A percentile compares a stretch with the other conserved stretches of the same genome.
Conservation (phyloP, 2,888 invertebrate genomes). For the Rhorus exstirpatorius region DNA sequence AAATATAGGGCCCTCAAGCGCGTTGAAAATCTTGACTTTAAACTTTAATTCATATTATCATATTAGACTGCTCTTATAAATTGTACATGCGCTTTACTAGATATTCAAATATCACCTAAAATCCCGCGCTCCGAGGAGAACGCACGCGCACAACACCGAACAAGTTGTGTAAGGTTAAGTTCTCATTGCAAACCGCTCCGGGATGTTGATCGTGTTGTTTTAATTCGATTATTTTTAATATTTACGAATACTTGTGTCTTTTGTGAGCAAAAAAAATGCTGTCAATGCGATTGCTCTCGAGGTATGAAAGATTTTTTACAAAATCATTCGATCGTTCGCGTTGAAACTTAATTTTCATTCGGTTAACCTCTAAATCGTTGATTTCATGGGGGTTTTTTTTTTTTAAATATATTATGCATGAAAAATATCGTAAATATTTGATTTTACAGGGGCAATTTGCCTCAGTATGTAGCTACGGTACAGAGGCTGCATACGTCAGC, state of each 20-base stretch:
- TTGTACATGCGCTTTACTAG: not conserved
- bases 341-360: constrained; percentile 8
- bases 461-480: constrained; percentile 57
- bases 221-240: constrained; percentile 24
- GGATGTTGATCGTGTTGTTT: constrained; percentile 31
- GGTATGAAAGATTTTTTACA: constrained; percentile 39
- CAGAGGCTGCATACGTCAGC: constrained; percentile 70
- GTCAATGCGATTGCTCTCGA: constrained; percentile 61
- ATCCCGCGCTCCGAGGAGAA: not conserved
- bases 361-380: constrained; percentile 40
- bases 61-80: no score
- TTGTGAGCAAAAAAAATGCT: constrained; percentile 48
- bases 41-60: no score
- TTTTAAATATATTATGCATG: no score
- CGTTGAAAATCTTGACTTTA: no score
- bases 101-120: not conserved
- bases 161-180: constrained; percentile 2
- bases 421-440: not conserved
- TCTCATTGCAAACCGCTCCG: not conserved
- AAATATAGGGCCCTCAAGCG: no score
- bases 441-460: constrained; percentile 69
- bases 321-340: not conserved
- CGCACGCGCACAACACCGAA: not conserved
- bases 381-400: not conserved
- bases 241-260: constrained; percentile 1